A percentile compares a stretch with the other conserved stretches of the same genome.
Conservation (phyloP, 92 coral and sea anemone genomes). For the Epizoanthus scotinus region DNA sequence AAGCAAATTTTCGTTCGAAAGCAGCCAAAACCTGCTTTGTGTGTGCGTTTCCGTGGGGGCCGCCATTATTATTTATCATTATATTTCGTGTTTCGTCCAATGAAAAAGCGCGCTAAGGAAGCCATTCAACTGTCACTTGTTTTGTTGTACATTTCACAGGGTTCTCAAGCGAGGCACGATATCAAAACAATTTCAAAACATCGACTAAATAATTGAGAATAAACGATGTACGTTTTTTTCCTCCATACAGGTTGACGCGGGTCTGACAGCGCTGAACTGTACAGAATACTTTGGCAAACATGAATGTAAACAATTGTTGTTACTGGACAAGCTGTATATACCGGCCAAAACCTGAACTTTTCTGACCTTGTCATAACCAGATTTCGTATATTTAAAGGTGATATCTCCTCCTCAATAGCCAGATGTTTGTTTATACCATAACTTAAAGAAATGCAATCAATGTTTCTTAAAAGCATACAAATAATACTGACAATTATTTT, state of each 20-base stretch:
- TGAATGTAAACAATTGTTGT: no score
- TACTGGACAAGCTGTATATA: no score
- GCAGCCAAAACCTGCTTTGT: constrained; percentile 11
- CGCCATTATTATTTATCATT: no score
- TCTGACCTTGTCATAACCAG: neutral
- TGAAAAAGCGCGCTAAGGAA: constrained; percentile 51
- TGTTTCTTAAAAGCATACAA: neutral
- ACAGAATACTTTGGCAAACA: neutral
- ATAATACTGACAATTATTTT: no score
- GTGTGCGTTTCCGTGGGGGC: constrained; percentile 46
- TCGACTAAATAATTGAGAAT: constrained; percentile 17
- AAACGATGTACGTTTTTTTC: constrained; percentile 14
- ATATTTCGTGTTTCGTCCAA: constrained; percentile 51
- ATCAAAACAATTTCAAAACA: constrained; percentile 18
- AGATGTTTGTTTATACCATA: neutral
- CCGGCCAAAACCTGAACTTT: neutral
- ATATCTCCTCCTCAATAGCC: neutral
- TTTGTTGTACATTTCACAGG: constrained; percentile 30
- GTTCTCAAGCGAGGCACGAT: constrained; percentile 20
- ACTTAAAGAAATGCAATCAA: neutral
- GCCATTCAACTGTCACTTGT: constrained; percentile 47
- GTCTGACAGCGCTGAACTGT: neutral
- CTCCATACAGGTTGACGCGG: neutral
- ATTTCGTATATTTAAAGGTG: neutral
- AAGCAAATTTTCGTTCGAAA: constrained; percentile 13